Evolutionary conservation across 2,797 vertebrate genomes (phyloP), one percentile per base, ranked within the genome.

Genomic region (Odontamblyopus rebecca): DNA sequence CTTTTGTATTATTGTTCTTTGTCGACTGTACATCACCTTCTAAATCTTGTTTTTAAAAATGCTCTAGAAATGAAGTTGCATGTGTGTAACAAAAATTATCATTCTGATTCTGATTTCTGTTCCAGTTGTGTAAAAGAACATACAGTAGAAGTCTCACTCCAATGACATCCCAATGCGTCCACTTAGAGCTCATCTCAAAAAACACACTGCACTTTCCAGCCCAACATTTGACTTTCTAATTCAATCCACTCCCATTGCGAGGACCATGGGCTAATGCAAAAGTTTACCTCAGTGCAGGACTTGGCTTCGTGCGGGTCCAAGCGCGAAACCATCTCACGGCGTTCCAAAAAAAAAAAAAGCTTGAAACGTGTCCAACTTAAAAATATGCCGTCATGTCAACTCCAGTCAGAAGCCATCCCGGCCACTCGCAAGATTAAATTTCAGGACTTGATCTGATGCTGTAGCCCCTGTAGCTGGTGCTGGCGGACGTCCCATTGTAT

Each of bases 341-440:
- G 41, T 41, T 41, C 41, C 41, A 41, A 41, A 41, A 68, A 63
- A 67, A 56, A 41, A 41, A 68, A 63, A 67, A 56, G 62, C 65
- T 74, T 80, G 74, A 77, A 78, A 11, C 5, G 68, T 56, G 57
- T 75, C 75, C 81, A 82, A 44, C 13, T 12, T 27, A 67, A 66
- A 79, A 75, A 30, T 69, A 41, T 70, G 66, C 67, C 51, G 68
- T 67, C 56, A 75, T 61, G 79, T 82, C 72, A 71, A 15, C 60
- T 73, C 53, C 64, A 70, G 80, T 79, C 61, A 74, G 67, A 65
- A 64, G 70, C 70, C 72, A 68, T 63, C 69, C 72, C 57, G 67
- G 73, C 30, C 62, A 76, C 74, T 71, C 61, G 23, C 50, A 66
- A 75, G 77, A 86, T 77, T 81, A 70, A 63, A 77, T 50, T 79